Conservation (phyloP, 35 echinoderm and acorn worm species). For the Acanthaster planci region DNA sequence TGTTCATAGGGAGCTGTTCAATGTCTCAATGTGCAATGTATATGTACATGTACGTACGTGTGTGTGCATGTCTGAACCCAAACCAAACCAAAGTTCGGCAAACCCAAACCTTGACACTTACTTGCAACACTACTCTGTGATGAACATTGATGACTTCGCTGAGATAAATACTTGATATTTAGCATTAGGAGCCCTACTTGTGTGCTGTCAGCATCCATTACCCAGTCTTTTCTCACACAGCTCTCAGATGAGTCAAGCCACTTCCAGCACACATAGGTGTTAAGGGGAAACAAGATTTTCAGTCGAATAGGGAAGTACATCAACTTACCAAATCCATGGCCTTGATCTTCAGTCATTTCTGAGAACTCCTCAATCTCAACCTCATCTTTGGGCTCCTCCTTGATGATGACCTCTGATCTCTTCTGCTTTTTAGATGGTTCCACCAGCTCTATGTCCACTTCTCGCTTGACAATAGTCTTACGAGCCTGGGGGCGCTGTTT, state of each 20-base stretch:
- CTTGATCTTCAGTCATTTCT: conserved; percentile 5
- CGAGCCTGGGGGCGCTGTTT: conserved; percentile 15
- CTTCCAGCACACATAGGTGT: not conserved
- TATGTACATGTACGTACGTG: too few species aligned
- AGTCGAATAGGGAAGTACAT: not conserved
- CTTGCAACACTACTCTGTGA: too few species aligned
- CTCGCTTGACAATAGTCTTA: conserved; percentile 7
- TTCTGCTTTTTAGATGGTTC: conserved; percentile 35
- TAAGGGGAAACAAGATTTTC: not conserved
- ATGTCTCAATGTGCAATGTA: too few species aligned
- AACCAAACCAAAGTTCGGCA: too few species aligned
- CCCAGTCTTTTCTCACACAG: too few species aligned
- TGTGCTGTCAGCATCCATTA: too few species aligned
- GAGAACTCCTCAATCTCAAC: conserved; percentile 37
- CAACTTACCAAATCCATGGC: not conserved
- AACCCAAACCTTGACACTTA: too few species aligned
- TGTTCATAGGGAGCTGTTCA: too few species aligned
- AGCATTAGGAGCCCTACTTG: too few species aligned
- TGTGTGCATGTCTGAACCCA: too few species aligned
- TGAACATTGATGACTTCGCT: too few species aligned
- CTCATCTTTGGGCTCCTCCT: conserved; percentile 51
- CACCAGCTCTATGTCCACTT: not conserved
- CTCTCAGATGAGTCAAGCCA: not conserved
- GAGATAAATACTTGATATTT: too few species aligned
- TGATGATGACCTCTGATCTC: conserved; percentile 22